phyloP scores from a whole-genome alignment of 2,888 invertebrate genomes.

The Netelia virgata region DNA sequence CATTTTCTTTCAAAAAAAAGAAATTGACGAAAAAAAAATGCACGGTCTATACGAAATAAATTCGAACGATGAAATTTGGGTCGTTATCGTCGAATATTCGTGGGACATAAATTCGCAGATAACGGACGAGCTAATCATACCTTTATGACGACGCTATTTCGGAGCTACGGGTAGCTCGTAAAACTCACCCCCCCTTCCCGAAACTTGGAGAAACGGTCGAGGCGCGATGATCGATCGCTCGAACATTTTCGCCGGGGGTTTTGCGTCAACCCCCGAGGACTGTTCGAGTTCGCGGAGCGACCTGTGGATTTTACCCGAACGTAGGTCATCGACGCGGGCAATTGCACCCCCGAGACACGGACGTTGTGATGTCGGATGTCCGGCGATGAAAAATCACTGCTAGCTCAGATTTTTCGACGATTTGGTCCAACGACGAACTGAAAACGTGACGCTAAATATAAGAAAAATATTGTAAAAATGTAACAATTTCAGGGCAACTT shows the following conservation, averaged over 20 bases:
- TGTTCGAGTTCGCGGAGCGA: slow-evolving; percentile 54
- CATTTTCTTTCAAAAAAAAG: slow-evolving; percentile 39
- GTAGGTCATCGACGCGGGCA: slow-evolving; percentile 41
- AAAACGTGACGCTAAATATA: neutral
- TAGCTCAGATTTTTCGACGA: neutral
- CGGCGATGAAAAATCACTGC: neutral
- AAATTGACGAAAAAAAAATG: neutral
- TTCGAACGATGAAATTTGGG: too few relatives aligned
- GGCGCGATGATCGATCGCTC: slow-evolving; percentile 63
- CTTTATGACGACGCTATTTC: slow-evolving; percentile 23
- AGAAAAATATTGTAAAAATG: neutral
- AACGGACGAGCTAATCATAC: slow-evolving; percentile 44
- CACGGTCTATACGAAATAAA: too few relatives aligned
- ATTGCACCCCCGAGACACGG: neutral
- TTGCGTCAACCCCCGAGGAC: slow-evolving; percentile 28
- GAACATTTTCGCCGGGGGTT: slow-evolving; percentile 52
- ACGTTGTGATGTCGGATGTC: slow-evolving; percentile 4
- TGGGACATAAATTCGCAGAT: slow-evolving; percentile 30
- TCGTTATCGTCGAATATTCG: slow-evolving; percentile 2
- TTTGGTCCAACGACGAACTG: neutral
- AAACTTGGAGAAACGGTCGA: slow-evolving; percentile 59
- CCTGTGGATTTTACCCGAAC: slow-evolving; percentile 69
- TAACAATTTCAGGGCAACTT: too few relatives aligned
- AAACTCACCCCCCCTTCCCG: slow-evolving; percentile 36
- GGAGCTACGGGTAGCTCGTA: slow-evolving; percentile 28